phyloP scores from a whole-genome alignment of 2,888 invertebrate species.

The Mimumesa dahlbomi region DNA sequence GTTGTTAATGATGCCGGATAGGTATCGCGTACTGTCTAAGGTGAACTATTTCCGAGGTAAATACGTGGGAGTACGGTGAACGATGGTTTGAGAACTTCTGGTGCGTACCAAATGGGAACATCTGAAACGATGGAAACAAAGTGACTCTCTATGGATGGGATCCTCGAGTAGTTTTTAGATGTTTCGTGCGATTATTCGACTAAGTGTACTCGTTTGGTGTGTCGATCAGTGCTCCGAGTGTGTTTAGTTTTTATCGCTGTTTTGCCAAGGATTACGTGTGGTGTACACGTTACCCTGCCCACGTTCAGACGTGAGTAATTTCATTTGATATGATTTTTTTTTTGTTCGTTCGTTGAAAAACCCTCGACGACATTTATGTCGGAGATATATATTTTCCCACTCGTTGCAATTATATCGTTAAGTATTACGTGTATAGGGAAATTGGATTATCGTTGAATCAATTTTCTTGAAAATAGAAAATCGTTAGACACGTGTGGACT shows the following conservation, averaged over 20 bases:
- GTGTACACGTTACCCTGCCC: constrained; percentile 15
- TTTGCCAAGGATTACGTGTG: constrained; percentile 53
- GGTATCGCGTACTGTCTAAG: too few relatives aligned
- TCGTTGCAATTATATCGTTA: too few relatives aligned
- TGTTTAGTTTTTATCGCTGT: constrained; percentile 44
- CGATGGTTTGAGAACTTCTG: not conserved
- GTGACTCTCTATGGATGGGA: constrained; percentile 42
- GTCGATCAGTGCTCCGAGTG: constrained; percentile 54
- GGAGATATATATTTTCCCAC: too few relatives aligned
- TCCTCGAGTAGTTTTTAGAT: constrained; percentile 52
- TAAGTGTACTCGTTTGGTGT: constrained; percentile 54
- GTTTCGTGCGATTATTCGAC: constrained; percentile 47
- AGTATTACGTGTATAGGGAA: too few relatives aligned
- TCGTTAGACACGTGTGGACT: too few relatives aligned
- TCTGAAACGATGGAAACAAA: constrained; percentile 38
- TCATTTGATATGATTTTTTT: not conserved
- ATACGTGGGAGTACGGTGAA: not conserved
- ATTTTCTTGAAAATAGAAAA: too few relatives aligned
- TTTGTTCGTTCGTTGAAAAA: not conserved
- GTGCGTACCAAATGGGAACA: not conserved
- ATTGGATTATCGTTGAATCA: too few relatives aligned
- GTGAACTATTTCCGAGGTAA: not conserved
- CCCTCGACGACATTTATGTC: too few relatives aligned
- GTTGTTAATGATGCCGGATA: too few relatives aligned
- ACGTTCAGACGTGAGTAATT: constrained; percentile 35